These are phyloP conservation scores for Apocheima hispidaria DNA, from an alignment of 2,888 invertebrate species.

Conservation along the genomic window DNA sequence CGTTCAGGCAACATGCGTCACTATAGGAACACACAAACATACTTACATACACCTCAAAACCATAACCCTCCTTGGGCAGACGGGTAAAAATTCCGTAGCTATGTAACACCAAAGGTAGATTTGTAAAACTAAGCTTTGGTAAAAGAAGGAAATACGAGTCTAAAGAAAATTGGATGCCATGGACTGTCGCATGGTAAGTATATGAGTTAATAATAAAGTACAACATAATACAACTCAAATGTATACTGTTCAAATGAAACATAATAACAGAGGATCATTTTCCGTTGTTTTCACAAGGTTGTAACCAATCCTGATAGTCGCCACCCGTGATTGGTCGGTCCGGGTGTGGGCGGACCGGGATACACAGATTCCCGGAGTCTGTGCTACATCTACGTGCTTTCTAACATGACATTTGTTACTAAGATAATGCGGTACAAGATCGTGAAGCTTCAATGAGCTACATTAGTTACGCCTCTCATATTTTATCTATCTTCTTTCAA, in stretches of 20 bases:
- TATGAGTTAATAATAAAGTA: conserved; percentile 5
- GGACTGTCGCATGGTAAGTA: background rate
- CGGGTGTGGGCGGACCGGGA: conserved; percentile 68
- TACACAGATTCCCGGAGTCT: conserved; percentile 54
- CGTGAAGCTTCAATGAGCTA: conserved; percentile 50
- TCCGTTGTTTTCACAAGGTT: conserved; percentile 67
- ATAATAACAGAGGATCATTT: conserved; percentile 67
- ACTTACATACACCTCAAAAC: no score
- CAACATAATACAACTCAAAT: conserved; percentile 24
- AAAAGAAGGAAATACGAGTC: background rate
- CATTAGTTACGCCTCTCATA: conserved; percentile 74
- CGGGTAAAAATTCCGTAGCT: no score
- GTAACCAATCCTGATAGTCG: conserved; percentile 75
- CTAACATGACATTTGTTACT: conserved; percentile 63
- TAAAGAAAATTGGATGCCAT: no score
- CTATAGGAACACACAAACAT: no score
- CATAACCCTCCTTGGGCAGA: no score
- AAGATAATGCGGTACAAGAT: conserved; percentile 63
- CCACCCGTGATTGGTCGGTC: conserved; percentile 64
- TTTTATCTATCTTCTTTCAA: conserved; percentile 58
- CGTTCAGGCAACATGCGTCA: no score
- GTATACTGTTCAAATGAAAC: conserved; percentile 65
- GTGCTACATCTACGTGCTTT: conserved; percentile 49
- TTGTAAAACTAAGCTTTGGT: no score
- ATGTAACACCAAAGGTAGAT: no score